Evolutionary conservation across 2,797 vertebrate genomes (phyloP), one percentile per base, ranked within the genome.

Genomic region (Poecilia velifera): DNA sequence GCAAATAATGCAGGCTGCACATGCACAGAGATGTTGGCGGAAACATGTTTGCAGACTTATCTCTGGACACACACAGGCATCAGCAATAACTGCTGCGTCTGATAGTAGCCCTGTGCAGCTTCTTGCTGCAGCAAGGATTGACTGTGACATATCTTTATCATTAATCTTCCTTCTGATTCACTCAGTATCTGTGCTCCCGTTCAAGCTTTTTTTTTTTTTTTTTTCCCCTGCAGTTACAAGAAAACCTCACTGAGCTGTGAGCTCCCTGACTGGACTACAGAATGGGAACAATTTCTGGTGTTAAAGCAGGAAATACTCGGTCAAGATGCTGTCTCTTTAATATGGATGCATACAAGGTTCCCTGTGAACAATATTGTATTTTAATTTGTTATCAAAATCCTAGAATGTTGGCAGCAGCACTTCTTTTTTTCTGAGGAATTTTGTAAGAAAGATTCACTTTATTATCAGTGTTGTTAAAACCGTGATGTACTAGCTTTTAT

Each of bases 81-180:
- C 70, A 75, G 72, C 82, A 39, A 53, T 83, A 36, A 66, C 77
- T 74, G 72, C 73, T 70, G 70, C 43, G 73, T 75, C 68, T 78
- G 72, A 76, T 76, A 31, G 46, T 47, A 36, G 77, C 62, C 74
- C 80, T 87, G 86, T 80, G 73, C 77, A 86, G 79, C 77, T 78
- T 89, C 78, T 74, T 76, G 73, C 79, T 4, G 25, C 55, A 73
- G 86, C 78, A 28, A 70, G 84, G 78, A 85, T 78, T 73, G 87
- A 86, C 79, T 80, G 2, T 83, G 76, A 89, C 86, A 81, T 85
- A 88, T 86, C 82, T 88, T 81, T 75, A 36, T 82, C 86, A 82
- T 83, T 81, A 74, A 82, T 90, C 88, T 80, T 79, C 41, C 64
- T 53, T 78, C 72, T 82, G 80, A 89, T 88, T 90, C 80, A 79